phyloP scores from a whole-genome alignment of 2,113 vertebrate genomes.

The Podarcis raffonei region DNA sequence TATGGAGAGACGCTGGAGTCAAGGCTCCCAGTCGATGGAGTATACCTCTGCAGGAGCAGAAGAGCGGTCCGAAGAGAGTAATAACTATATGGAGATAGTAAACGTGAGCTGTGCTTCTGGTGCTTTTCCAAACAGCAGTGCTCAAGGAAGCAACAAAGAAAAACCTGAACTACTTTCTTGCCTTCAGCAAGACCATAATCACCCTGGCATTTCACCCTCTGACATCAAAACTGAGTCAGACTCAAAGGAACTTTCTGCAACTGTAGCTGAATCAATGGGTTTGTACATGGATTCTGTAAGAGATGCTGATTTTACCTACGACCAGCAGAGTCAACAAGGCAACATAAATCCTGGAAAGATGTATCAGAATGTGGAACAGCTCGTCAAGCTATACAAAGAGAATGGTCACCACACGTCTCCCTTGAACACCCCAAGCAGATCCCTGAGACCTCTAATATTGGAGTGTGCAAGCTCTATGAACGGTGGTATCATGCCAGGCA shows the following conservation, averaged over 20 bases:
- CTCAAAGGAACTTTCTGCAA: slow-evolving; percentile 95
- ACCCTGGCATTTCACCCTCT: slow-evolving; percentile 82
- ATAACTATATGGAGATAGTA: slow-evolving; percentile 89
- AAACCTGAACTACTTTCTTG: slow-evolving; percentile 84
- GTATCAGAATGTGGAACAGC: slow-evolving; percentile 84
- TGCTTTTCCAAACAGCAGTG: slow-evolving; percentile 72
- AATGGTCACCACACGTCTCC: slow-evolving; percentile 76
- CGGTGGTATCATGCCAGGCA: slow-evolving; percentile 76
- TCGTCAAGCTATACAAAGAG: slow-evolving; percentile 83
- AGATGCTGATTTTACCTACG: slow-evolving; percentile 89
- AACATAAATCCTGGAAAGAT: slow-evolving; percentile 85
- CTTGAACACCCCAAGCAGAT: slow-evolving; percentile 65
- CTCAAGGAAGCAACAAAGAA: slow-evolving; percentile 86
- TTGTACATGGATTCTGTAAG: slow-evolving; percentile 96
- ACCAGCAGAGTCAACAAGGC: slow-evolving; percentile 82
- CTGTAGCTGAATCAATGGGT: slow-evolving; percentile 98
- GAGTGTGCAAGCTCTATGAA: slow-evolving; percentile 78
- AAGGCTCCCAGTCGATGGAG: slow-evolving; percentile 84
- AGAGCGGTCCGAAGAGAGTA: slow-evolving; percentile 78
- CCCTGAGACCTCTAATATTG: slow-evolving; percentile 74
- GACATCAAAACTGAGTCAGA: slow-evolving; percentile 89
- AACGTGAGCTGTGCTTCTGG: slow-evolving; percentile 83
- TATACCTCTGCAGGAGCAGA: slow-evolving; percentile 77
- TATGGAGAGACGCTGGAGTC: slow-evolving; percentile 91
- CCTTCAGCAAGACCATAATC: slow-evolving; percentile 83